Conservation (phyloP, 2,797 vertebrate species). For the Apogon hyalosoma region DNA sequence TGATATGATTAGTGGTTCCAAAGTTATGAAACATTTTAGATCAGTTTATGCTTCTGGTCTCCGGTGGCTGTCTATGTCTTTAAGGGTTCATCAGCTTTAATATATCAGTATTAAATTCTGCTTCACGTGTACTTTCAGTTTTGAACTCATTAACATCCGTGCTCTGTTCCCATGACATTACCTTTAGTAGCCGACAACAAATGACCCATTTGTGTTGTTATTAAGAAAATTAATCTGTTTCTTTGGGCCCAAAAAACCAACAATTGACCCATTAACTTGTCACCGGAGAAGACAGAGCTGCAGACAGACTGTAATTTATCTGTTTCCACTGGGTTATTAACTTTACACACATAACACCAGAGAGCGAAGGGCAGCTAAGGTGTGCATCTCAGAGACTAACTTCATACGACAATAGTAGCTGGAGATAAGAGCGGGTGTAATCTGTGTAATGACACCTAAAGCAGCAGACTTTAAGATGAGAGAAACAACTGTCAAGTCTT, state of each 20-base stretch:
- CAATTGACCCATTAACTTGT: conserved; percentile 49
- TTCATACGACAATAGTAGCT: conserved; percentile 40
- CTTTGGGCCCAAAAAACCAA: conserved; percentile 17
- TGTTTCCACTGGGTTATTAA: conserved; percentile 57
- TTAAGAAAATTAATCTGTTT: conserved; percentile 36
- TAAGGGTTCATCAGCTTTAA: too few species aligned
- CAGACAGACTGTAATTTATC: conserved; percentile 52
- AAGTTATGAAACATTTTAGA: too few species aligned
- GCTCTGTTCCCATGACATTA: background rate
- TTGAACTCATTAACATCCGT: conserved; percentile 1
- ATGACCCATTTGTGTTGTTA: conserved; percentile 26
- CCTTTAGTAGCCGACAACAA: conserved; percentile 14
- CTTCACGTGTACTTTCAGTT: conserved; percentile 1
- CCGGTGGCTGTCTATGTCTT: too few species aligned
- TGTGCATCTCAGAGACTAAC: conserved; percentile 49
- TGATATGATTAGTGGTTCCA: too few species aligned
- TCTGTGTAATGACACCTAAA: conserved; percentile 44
- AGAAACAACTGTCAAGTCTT: conserved; percentile 22
- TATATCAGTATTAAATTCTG: background rate
- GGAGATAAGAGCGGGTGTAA: conserved; percentile 57
- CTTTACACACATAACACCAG: conserved; percentile 43
- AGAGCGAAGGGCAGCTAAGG: conserved; percentile 63
- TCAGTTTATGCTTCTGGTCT: too few species aligned
- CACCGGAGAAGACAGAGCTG: conserved; percentile 37
- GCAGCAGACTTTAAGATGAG: conserved; percentile 14